Conservation (phyloP, 2,113 vertebrate genomes). For the Strix aluco region DNA sequence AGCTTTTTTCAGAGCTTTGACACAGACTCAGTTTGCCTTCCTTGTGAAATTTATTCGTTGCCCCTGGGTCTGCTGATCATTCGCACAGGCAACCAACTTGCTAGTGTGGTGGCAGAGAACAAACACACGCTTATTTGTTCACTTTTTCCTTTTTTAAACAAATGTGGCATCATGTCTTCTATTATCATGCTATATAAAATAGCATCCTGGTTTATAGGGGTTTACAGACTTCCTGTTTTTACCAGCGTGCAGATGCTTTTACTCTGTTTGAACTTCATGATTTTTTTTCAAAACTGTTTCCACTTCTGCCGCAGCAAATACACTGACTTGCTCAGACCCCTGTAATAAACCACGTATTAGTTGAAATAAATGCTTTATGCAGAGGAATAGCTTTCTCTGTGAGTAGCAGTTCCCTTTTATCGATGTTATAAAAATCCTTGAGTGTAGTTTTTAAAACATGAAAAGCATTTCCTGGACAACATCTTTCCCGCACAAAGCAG, state of each 20-base stretch:
- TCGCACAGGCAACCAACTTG: accelerated
- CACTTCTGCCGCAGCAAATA: neutral
- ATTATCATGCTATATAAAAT: neutral
- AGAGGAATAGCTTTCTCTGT: neutral
- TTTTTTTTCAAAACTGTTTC: neutral
- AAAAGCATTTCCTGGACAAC: slow-evolving; percentile 74
- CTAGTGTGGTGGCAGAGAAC: neutral
- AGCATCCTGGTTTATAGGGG: neutral
- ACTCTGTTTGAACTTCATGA: neutral
- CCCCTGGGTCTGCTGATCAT: neutral
- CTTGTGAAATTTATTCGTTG: neutral
- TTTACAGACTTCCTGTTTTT: slow-evolving; percentile 43
- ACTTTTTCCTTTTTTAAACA: neutral
- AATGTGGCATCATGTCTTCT: neutral
- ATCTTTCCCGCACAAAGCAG: slow-evolving; percentile 67
- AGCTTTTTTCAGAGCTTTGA: neutral
- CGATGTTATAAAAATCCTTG: slow-evolving; percentile 56
- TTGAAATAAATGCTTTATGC: slow-evolving; percentile 15
- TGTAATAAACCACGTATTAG: neutral
- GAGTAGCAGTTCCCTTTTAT: slow-evolving; percentile 50
- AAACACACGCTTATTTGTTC: neutral
- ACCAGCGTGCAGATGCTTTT: neutral
- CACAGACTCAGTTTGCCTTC: accelerated
- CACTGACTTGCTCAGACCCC: neutral
- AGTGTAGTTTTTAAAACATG: slow-evolving; percentile 69